A percentile compares a stretch with the other conserved stretches of the same genome.
These are phyloP conservation scores for Dysdera silvatica DNA, from an alignment of 1,140 invertebrate genomes.

Conservation along the genomic window DNA sequence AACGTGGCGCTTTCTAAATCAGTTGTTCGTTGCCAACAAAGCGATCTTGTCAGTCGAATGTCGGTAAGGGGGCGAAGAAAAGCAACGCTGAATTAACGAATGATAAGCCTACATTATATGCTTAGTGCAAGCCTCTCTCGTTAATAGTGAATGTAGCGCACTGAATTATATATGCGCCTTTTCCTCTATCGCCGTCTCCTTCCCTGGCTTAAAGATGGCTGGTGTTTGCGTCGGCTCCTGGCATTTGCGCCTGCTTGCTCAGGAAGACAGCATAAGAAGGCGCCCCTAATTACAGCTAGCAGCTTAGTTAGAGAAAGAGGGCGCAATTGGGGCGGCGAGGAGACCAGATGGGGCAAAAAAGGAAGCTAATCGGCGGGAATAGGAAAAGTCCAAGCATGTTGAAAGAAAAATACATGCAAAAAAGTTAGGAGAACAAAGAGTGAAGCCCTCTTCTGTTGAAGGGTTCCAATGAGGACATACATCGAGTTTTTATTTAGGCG, in stretches of 20 bases:
- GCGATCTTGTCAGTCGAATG: slow-evolving; percentile 14
- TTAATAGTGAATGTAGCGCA: slow-evolving; percentile 27
- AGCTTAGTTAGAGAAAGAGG: slow-evolving; percentile 5
- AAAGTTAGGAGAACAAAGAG: too few species aligned
- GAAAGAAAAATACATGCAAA: too few species aligned
- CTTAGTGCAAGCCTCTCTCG: slow-evolving; percentile 29
- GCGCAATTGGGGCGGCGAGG: neutral
- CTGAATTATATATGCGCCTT: slow-evolving; percentile 31
- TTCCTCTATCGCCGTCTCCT: slow-evolving; percentile 26
- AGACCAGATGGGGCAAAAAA: too few species aligned
- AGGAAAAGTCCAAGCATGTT: too few species aligned
- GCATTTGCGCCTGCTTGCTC: neutral
- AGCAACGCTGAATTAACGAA: slow-evolving; percentile 21
- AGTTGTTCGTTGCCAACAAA: slow-evolving; percentile 28
- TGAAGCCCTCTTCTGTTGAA: too few species aligned
- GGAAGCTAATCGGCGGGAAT: too few species aligned
- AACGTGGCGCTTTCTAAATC: slow-evolving; percentile 29
- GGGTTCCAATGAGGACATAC: too few species aligned
- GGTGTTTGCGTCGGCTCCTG: neutral
- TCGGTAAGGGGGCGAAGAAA: slow-evolving; percentile 2
- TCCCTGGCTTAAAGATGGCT: slow-evolving; percentile 24
- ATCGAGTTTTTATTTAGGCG: too few species aligned
- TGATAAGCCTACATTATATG: slow-evolving; percentile 30
- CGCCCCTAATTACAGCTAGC: slow-evolving; percentile 20
- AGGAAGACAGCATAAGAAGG: slow-evolving; percentile 10